Percentiles rank a stretch among this genome's conserved stretches.
phyloP scores from a whole-genome alignment of 2,888 invertebrate species.

The Spilarctia lutea region DNA sequence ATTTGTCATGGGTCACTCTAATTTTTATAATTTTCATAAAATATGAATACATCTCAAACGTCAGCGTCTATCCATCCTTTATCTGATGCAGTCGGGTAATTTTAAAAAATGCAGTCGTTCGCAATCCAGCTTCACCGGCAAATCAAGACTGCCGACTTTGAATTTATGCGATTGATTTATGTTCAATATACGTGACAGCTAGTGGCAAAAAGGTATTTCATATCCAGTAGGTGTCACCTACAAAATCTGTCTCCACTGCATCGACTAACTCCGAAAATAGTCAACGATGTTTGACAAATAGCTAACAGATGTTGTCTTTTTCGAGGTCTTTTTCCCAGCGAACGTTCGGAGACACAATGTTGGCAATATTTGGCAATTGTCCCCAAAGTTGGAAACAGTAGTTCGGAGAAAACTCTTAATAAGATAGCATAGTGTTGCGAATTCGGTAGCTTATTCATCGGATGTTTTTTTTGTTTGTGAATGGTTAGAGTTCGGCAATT shows the following conservation, averaged over 20 bases:
- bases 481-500: conserved; percentile 25
- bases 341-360: conserved; percentile 37
- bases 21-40: not conserved
- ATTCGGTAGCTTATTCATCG: conserved; percentile 18
- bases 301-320: conserved; percentile 76
- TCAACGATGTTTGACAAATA: conserved; percentile 84
- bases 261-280: conserved; percentile 69
- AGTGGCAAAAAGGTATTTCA: not conserved
- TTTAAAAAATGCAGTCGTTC: not conserved
- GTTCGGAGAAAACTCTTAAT: conserved; percentile 47
- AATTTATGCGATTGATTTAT: not conserved
- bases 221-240: conserved; percentile 23
- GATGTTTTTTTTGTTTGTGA: conserved; percentile 37
- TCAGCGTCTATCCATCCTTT: not conserved
- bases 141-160: not conserved
- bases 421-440: conserved; percentile 38
- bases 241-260: conserved; percentile 58
- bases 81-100: not conserved
- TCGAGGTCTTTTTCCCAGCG: conserved; percentile 55
- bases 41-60: no score
- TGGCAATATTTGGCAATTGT: conserved; percentile 52
- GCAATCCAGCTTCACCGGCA: not conserved
- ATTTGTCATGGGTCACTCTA: no score
- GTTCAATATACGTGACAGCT: not conserved
- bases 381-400: conserved; percentile 45